phyloP scores from a whole-genome alignment of 2,797 vertebrate genomes.

The Valencia hispanica region DNA sequence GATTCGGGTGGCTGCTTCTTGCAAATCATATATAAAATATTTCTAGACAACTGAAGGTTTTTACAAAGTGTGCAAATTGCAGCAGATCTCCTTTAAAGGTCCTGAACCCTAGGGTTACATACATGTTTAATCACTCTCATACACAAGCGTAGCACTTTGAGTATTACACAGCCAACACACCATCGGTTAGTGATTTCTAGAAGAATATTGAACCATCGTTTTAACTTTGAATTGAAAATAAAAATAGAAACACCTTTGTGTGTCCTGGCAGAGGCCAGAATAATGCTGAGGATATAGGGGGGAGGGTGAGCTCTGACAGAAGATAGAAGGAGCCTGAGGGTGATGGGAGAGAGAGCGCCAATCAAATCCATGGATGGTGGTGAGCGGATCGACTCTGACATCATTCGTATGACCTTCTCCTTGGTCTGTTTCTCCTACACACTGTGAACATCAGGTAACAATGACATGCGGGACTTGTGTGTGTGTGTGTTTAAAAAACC shows the following conservation, averaged over 20 bases:
- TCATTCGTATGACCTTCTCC: conserved; percentile 69
- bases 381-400: conserved; percentile 57
- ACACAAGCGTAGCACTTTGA: conserved; percentile 12
- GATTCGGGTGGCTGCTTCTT: background rate
- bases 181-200: conserved; percentile 21
- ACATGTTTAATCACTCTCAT: conserved; percentile 31
- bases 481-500: conserved; percentile 4
- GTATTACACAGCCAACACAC: conserved; percentile 18
- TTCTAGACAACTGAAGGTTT: conserved; percentile 4
- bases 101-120: conserved; percentile 1
- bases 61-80: background rate
- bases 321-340: conserved; percentile 57
- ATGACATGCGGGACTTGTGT: conserved; percentile 52
- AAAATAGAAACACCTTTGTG: conserved; percentile 61
- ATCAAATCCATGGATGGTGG: conserved; percentile 56
- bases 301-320: conserved; percentile 51
- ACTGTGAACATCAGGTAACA: conserved; percentile 71
- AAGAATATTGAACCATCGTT: conserved; percentile 28
- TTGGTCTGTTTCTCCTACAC: conserved; percentile 58
- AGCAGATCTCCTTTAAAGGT: conserved; percentile 6
- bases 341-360: conserved; percentile 32
- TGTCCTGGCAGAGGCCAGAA: conserved; percentile 49
- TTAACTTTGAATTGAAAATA: conserved; percentile 48
- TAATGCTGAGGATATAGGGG: conserved; percentile 49
- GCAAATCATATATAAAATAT: conserved; percentile 9